Base-by-base conservation (phyloP, 37 sponge, comb jelly and placozoan genomes). In the Tethya wilhelma region DNA sequence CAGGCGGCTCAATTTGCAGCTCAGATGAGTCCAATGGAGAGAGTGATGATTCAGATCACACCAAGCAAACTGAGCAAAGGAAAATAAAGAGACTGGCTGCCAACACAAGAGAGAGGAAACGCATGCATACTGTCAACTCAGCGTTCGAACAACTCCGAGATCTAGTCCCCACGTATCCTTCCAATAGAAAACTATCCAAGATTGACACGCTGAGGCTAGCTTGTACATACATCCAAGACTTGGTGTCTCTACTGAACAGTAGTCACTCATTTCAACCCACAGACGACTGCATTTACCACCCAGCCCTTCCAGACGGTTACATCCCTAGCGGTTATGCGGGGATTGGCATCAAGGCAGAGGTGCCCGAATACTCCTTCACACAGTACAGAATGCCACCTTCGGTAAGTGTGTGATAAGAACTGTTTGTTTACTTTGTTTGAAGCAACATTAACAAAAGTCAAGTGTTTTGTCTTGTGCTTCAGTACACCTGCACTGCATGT, bases 161-260 rank as follows among this genome's bases (percentile, higher is more conserved):
- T 39, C 67, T 93, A 44, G 94, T 96, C 40, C 97, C 97, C 33
- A 86, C 89, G 23, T 96, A 96, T 63, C 97, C 97, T 0, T 80
- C 97, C 40, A 85, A 90, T 59, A 77, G 94, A 57, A 96, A 96
- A 70, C 88, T 96, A n/a, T 96, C 97, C 45, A 96, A 96, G 64
- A 91, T 96, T 45, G 97, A 93, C 57, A 96, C 97, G 3, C 83
- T 96, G 0, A 57, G 75, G 38, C 76, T 96, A 17, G 97, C 97
- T 9, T 87, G 90, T 55, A 74, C 89, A 38, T 96, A 96, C 77
- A 96, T 96, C 32, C 44, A 73, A 28, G 97, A 96, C 55, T 76
- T 96, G 23, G 74, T 60, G 9, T 73, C 84, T 6, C 58, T 93
- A 33, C 66, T 96, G 17, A 70, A 79, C 45, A 84, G 85, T 20